These are phyloP conservation scores for Tupiocoris notatus DNA, from an alignment of 2,888 invertebrate species.

Conservation along the genomic window DNA sequence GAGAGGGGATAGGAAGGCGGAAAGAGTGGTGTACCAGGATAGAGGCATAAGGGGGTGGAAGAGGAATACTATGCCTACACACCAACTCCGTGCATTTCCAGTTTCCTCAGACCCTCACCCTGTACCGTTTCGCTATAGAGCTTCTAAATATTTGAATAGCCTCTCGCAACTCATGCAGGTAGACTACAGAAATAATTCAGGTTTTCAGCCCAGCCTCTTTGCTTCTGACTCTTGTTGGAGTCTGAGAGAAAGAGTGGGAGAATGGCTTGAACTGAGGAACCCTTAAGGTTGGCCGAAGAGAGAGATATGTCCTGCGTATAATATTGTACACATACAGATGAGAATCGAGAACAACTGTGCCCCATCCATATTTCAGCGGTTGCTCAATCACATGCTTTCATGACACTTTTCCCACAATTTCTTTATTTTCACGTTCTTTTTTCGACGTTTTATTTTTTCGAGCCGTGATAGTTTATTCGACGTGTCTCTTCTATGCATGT, in stretches of 20 bases:
- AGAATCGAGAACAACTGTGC: slow-evolving; percentile 7
- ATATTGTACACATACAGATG: slow-evolving; percentile 15
- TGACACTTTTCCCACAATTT: slow-evolving; percentile 3
- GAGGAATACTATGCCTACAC: slow-evolving; percentile 36
- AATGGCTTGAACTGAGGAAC: neutral
- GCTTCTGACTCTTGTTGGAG: slow-evolving; percentile 26
- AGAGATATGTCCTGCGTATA: neutral
- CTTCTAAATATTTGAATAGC: slow-evolving; percentile 48
- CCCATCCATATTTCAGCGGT: slow-evolving; percentile 18
- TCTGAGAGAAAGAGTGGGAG: neutral
- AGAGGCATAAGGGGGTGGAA: neutral
- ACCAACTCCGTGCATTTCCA: slow-evolving; percentile 19
- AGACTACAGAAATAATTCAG: slow-evolving; percentile 49
- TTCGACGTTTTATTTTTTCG: neutral
- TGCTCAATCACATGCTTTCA: slow-evolving; percentile 24
- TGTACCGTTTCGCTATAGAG: slow-evolving; percentile 48
- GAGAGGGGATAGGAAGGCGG: slow-evolving; percentile 28
- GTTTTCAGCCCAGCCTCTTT: slow-evolving; percentile 47
- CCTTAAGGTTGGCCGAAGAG: neutral
- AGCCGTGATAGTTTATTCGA: neutral
- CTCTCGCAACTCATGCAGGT: slow-evolving; percentile 50
- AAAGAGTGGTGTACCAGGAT: slow-evolving; percentile 13
- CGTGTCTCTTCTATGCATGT: neutral
- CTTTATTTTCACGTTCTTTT: neutral
- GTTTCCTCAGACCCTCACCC: neutral